Evolutionary conservation across 2,113 vertebrate genomes (phyloP).

Genomic region (Ariopsis seemanni): DNA sequence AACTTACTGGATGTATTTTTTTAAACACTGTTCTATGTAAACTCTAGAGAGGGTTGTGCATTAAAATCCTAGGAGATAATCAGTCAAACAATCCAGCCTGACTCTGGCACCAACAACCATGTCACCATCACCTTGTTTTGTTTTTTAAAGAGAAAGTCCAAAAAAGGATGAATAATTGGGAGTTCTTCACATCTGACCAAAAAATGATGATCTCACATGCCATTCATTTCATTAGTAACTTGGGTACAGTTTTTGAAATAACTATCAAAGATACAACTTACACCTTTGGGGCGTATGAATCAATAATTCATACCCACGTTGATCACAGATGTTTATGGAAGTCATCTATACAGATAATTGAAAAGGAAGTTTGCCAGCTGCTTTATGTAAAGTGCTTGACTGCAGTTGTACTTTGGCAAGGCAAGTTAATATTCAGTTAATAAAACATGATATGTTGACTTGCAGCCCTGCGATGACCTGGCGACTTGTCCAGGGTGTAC

Average conservation of each 20-base stretch:
- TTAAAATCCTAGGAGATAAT: neutral
- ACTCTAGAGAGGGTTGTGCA: neutral
- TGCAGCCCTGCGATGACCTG: neutral
- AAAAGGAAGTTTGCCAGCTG: neutral
- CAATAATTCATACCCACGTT: neutral
- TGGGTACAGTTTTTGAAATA: neutral
- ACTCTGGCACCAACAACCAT: neutral
- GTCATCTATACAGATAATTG: slow-evolving; percentile 4
- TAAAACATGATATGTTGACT: slow-evolving; percentile 9
- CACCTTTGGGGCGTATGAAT: neutral
- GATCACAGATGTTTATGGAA: slow-evolving; percentile 8
- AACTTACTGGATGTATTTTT: neutral
- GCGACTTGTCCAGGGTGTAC: too few species aligned
- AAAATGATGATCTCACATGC: neutral
- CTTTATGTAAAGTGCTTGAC: slow-evolving; percentile 6
- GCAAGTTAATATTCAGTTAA: neutral
- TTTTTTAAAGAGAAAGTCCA: neutral
- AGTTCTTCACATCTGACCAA: neutral
- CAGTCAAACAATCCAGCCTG: neutral
- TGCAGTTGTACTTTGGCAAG: neutral
- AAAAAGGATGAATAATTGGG: neutral
- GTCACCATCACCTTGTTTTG: neutral
- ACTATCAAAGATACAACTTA: neutral
- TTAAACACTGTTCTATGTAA: neutral
- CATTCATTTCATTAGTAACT: neutral